Evolutionary conservation across 37 sponge, comb jelly and placozoan genomes (phyloP), one percentile per base, ranked within the genome.

Genomic region (Corticium candelabrum): DNA sequence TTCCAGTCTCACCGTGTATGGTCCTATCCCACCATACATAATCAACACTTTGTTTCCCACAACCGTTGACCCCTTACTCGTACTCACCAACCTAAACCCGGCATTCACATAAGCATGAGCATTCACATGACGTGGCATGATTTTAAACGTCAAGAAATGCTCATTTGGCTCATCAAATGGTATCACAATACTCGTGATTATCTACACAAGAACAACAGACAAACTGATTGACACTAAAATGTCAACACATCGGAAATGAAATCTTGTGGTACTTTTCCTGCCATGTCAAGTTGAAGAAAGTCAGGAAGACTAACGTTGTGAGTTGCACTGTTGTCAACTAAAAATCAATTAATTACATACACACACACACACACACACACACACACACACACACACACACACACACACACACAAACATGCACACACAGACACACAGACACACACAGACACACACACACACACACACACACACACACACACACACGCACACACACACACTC

Each of bases 21-120:
- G 68, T 30, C 73, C 34, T 11, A 87, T 79, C 2, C 91, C 91
- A 21, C 91, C 91, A 77, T 84, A 85, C 56, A 90, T 88, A 33
- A 90, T 40, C 11, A 57, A 36, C 3, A 87, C 83, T 38, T n/a
- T 35, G 1, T 71, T 74, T 38, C 37, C 41, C 27, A 87, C 86
- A 4, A 81, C 77, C 78, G 37, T 68, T 2, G 40, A 37, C 38
- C 77, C 62, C 37, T 43, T 33, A 41, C 79, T 39, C 41, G 82
- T 75, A 3, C 86, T 73, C 67, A 50, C 35, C 80, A 87, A 78
- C 27, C 81, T 43, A 77, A 90, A 90, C 3, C 77, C 85, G 33
- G 90, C 90, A 68, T 87, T 90, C 69, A 87, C 90, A 81, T 84
- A 90, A 7, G 90, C 87, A 73, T 84, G 87, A 34, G 90, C 82